These are phyloP conservation scores for Platalea minor DNA, from an alignment of 2,797 vertebrate genomes.

Conservation along the genomic window DNA sequence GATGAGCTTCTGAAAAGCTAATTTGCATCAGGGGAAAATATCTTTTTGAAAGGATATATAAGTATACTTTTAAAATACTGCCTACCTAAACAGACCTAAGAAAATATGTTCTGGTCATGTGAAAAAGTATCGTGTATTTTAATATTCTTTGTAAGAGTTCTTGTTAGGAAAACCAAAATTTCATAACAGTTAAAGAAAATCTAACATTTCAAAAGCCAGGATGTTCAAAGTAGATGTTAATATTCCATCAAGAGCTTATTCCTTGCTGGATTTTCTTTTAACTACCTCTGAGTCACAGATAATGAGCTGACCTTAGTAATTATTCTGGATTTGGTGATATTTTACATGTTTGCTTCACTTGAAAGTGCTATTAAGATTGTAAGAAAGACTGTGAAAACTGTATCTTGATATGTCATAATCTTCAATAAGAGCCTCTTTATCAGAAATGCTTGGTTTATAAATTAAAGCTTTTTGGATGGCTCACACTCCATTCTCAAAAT, in stretches of 20 bases:
- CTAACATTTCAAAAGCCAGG: neutral
- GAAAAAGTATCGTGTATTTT: neutral
- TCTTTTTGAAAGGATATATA: neutral
- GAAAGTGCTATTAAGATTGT: constrained; percentile 10
- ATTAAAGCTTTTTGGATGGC: neutral
- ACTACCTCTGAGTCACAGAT: constrained; percentile 35
- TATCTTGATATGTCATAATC: neutral
- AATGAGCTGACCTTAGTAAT: constrained; percentile 56
- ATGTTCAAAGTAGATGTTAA: constrained; percentile 28
- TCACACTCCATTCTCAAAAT: neutral
- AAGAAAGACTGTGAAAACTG: neutral
- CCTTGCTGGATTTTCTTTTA: constrained; percentile 37
- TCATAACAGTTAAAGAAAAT: neutral
- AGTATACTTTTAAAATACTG: neutral
- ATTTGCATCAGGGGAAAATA: neutral
- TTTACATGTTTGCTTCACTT: constrained; percentile 16
- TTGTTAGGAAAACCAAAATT: neutral
- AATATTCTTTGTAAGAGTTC: neutral
- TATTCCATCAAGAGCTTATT: constrained; percentile 34
- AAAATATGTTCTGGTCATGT: neutral
- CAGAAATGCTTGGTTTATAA: neutral
- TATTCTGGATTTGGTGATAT: constrained; percentile 40
- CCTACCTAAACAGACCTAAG: neutral
- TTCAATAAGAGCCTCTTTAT: neutral
- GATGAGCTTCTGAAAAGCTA: neutral